These are phyloP conservation scores for roundworm (Caenorhabditis elegans) DNA, from an alignment of 1,140 invertebrate genomes.

Conservation along the genomic window DNA sequence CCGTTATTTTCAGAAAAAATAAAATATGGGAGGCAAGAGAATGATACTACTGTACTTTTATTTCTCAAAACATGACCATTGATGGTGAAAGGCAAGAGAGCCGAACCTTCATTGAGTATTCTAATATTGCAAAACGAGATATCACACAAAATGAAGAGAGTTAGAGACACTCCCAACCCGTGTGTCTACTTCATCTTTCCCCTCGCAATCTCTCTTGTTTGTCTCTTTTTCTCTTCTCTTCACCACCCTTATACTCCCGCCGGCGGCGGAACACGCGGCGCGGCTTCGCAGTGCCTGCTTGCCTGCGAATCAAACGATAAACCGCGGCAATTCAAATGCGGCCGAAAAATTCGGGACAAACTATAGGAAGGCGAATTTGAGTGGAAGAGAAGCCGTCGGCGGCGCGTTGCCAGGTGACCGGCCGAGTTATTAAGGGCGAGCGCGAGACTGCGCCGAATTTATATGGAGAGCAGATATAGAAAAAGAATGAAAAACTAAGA, in stretches of 20 bases:
- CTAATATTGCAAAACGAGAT: constrained; percentile 10
- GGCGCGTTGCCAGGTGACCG: not conserved
- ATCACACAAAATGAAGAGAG: not conserved
- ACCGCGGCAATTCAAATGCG: not conserved
- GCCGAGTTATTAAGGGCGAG: constrained; percentile 8
- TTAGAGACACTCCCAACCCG: not conserved
- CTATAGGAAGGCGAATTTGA: not conserved
- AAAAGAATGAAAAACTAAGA: constrained; percentile 26
- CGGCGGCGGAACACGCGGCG: not conserved
- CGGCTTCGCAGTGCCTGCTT: not conserved
- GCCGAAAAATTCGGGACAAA: not conserved
- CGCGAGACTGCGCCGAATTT: not conserved
- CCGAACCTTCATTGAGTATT: constrained; percentile 31
- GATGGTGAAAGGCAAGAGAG: not conserved
- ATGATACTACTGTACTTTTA: not conserved
- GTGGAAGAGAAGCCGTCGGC: not conserved
- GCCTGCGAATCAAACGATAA: constrained; percentile 13
- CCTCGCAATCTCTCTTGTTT: not conserved
- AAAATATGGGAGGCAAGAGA: not conserved
- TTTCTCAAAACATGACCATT: not conserved
- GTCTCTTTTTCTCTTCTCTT: constrained; percentile 20
- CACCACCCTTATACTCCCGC: not conserved
- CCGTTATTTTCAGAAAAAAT: not conserved
- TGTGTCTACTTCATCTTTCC: not conserved
- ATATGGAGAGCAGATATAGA: constrained; percentile 25